Conservation (phyloP, 2,797 vertebrate genomes). For the Gambelia wislizenii region DNA sequence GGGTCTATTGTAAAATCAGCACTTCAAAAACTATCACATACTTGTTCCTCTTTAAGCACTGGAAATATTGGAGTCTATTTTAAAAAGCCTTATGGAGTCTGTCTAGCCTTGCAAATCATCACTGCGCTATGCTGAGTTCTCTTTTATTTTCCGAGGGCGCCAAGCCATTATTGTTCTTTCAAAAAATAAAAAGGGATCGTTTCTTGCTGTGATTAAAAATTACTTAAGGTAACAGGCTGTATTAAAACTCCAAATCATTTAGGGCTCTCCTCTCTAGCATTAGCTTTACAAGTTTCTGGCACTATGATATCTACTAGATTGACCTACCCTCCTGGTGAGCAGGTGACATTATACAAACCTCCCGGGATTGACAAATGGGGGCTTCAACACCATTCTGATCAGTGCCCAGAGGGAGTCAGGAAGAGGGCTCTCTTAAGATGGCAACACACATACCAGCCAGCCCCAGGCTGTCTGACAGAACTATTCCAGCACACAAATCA, state of each 20-base stretch:
- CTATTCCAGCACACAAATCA: neutral
- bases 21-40: slow-evolving; percentile 72
- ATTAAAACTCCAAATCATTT: slow-evolving; percentile 48
- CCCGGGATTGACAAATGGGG: neutral
- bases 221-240: slow-evolving; percentile 66
- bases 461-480: neutral
- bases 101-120: slow-evolving; percentile 80
- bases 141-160: slow-evolving; percentile 67
- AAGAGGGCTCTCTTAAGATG: neutral
- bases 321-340: neutral
- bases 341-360: neutral
- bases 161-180: slow-evolving; percentile 70
- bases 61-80: slow-evolving; percentile 75
- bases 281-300: neutral
- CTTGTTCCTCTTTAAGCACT: slow-evolving; percentile 71
- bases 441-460: neutral
- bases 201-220: slow-evolving; percentile 63
- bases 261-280: neutral
- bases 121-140: slow-evolving; percentile 61
- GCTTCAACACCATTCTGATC: neutral
- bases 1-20: slow-evolving; percentile 76
- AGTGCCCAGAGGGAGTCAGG: neutral
- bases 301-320: neutral
- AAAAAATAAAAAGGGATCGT: slow-evolving; percentile 57
- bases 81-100: slow-evolving; percentile 72